Evolutionary conservation across 2,113 vertebrate genomes (phyloP).

Genomic region (Cebus imitator): DNA sequence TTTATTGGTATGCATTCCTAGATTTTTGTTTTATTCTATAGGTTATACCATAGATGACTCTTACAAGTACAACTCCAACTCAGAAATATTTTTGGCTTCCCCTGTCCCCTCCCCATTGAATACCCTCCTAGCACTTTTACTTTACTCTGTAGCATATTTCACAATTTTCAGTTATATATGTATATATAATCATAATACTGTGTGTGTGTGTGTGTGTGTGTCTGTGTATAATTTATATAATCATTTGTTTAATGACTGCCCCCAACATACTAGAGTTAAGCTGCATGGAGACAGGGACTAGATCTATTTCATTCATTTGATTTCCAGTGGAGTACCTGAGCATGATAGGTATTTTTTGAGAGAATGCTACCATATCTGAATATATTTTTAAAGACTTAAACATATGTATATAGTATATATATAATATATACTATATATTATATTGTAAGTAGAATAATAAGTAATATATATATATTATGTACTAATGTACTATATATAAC

Average conservation of each 20-base stretch:
- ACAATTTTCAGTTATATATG: conserved; percentile 36
- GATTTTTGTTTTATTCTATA: background rate
- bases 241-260: background rate
- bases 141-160: background rate
- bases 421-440: too few species aligned
- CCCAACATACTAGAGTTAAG: background rate
- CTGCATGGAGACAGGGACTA: background rate
- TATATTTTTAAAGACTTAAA: background rate
- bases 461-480: too few species aligned
- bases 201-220: background rate
- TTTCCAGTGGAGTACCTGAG: background rate
- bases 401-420: too few species aligned
- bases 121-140: background rate
- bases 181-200: background rate
- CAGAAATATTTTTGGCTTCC: background rate
- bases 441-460: too few species aligned
- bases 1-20: background rate
- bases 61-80: background rate
- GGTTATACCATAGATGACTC: background rate
- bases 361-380: background rate
- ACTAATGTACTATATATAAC: too few species aligned
- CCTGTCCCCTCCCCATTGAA: background rate
- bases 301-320: background rate
- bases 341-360: background rate
- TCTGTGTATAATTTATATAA: background rate